Evolutionary conservation across 2,797 vertebrate species (phyloP).

Genomic region (Arremon aurantiirostris): DNA sequence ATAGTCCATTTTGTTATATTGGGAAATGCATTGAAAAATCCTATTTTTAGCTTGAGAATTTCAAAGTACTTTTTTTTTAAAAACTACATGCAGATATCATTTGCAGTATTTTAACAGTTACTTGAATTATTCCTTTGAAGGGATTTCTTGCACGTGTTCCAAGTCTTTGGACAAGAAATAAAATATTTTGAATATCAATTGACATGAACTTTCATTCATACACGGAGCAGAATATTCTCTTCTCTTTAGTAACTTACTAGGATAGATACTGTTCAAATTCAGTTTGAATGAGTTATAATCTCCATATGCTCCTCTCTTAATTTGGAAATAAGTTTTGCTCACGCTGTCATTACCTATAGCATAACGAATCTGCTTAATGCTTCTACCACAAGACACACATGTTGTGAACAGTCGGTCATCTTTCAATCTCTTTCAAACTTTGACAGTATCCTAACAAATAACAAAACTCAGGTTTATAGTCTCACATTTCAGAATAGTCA

Average conservation of each 20-base stretch:
- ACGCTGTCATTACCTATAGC: not conserved
- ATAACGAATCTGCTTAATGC: not conserved
- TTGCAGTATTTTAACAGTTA: not conserved
- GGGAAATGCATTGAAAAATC: not conserved
- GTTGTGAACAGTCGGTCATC: not conserved
- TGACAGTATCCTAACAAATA: not conserved
- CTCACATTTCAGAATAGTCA: not conserved
- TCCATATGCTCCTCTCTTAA: not conserved
- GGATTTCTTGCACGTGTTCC: not conserved
- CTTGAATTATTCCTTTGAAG: not conserved
- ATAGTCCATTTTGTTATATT: not conserved
- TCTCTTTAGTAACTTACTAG: not conserved
- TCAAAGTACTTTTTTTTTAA: no score
- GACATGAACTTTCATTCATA: not conserved
- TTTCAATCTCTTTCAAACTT: not conserved
- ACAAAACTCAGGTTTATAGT: accelerated
- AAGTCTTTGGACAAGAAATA: not conserved
- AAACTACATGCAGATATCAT: not conserved
- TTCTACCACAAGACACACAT: not conserved
- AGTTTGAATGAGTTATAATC: not conserved
- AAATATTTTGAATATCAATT: not conserved
- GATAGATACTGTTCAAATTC: not conserved
- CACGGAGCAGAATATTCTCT: not conserved
- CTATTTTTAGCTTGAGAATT: not conserved
- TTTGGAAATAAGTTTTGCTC: not conserved